A percentile compares a stretch with the other conserved stretches of the same genome.
These are phyloP conservation scores for Coelinius sp. DNA, from an alignment of 2,888 invertebrate species.

Conservation along the genomic window DNA sequence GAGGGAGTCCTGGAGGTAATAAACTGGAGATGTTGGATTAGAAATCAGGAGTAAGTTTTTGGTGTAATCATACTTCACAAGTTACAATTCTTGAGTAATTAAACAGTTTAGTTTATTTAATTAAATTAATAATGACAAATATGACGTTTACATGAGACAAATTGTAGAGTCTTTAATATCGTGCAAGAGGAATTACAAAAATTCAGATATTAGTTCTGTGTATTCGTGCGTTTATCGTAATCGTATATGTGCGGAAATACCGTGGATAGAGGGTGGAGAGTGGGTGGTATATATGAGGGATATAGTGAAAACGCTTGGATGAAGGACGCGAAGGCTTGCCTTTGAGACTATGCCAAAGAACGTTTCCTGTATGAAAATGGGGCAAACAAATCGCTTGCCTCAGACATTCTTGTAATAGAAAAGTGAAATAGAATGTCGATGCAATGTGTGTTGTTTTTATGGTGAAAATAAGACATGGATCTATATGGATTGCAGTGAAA, in stretches of 20 bases:
- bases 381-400: slow-evolving; percentile 55
- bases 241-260: slow-evolving; percentile 58
- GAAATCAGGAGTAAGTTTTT: slow-evolving; percentile 27
- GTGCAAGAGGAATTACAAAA: slow-evolving; percentile 63
- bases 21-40: slow-evolving; percentile 25
- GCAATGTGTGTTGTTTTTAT: slow-evolving; percentile 42
- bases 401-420: slow-evolving; percentile 65
- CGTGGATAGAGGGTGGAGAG: neutral
- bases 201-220: slow-evolving; percentile 65
- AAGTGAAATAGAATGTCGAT: slow-evolving; percentile 64
- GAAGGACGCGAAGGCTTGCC: slow-evolving; percentile 38
- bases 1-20: slow-evolving; percentile 21
- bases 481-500: neutral
- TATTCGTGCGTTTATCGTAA: slow-evolving; percentile 56
- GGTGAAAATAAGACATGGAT: neutral
- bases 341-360: slow-evolving; percentile 54
- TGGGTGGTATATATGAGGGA: slow-evolving; percentile 24
- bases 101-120: neutral
- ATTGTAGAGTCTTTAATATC: slow-evolving; percentile 55
- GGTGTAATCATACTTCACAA: neutral
- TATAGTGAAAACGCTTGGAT: slow-evolving; percentile 33
- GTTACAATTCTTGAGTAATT: slow-evolving; percentile 3
- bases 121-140: neutral
- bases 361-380: slow-evolving; percentile 52
- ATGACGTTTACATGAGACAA: neutral